Evolutionary conservation across 2,888 invertebrate genomes (phyloP).

Genomic region (Linhomoeus sp.): DNA sequence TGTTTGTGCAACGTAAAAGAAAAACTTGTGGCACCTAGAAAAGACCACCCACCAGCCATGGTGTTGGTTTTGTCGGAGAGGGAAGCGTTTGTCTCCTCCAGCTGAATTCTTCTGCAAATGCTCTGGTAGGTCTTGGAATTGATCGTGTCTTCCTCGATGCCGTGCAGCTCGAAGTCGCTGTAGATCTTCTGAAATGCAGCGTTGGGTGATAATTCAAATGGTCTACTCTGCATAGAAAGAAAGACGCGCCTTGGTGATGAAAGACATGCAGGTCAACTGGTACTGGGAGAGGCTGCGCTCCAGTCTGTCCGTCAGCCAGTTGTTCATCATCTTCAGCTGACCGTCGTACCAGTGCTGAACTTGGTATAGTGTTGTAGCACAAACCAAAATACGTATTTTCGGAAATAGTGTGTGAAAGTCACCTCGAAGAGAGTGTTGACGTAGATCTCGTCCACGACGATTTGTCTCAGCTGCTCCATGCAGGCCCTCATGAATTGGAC

Average conservation of each 20-base stretch:
- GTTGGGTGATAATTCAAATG: constrained; percentile 5
- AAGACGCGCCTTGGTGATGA: constrained; percentile 57
- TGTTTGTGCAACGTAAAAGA: too few relatives aligned
- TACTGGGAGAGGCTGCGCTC: constrained; percentile 84
- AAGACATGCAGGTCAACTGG: constrained; percentile 88
- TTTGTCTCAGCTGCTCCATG: constrained; percentile 91
- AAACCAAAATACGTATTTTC: background rate
- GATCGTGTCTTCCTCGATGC: constrained; percentile 86
- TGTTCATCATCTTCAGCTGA: constrained; percentile 77
- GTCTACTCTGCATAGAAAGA: too few relatives aligned
- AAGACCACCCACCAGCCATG: too few relatives aligned
- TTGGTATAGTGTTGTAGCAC: background rate
- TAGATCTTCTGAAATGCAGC: constrained; percentile 62
- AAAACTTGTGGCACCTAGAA: too few relatives aligned
- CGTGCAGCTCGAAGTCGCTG: constrained; percentile 95
- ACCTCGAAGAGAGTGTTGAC: constrained; percentile 58
- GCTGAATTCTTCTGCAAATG: constrained; percentile 73
- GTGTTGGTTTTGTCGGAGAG: too few relatives aligned
- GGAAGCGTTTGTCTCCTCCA: constrained; percentile 47
- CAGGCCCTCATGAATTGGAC: constrained; percentile 92
- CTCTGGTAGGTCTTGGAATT: constrained; percentile 86
- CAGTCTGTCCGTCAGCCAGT: constrained; percentile 75
- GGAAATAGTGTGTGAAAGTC: constrained; percentile 7
- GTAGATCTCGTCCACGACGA: constrained; percentile 70
- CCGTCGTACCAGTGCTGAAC: constrained; percentile 74